phyloP scores from a whole-genome alignment of 1,140 invertebrate species.

The Medauroidea extradentata region DNA sequence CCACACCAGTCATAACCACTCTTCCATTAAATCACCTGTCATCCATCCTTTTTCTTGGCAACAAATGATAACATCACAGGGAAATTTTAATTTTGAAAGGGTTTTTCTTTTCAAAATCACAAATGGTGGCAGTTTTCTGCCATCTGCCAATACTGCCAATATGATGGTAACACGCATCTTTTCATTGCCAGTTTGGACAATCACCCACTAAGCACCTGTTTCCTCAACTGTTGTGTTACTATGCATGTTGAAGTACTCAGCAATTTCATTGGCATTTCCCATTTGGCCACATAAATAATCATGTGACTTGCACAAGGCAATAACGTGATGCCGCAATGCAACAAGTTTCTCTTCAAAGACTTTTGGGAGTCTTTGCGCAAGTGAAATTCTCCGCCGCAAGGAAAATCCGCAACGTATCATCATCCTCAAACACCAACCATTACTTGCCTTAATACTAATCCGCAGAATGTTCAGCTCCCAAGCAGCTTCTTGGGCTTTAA shows the following conservation, averaged over 20 bases:
- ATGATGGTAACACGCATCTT: constrained; percentile 2
- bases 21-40: constrained; percentile 7
- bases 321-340: constrained; percentile 1
- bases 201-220: constrained; percentile 2
- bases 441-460: constrained; percentile 1
- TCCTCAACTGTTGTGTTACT: constrained; percentile 6
- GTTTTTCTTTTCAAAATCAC: constrained; percentile 14
- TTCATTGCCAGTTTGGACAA: background rate
- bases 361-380: constrained; percentile 1
- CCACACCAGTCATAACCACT: constrained; percentile 16
- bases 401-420: constrained; percentile 1
- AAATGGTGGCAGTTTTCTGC: constrained; percentile 15
- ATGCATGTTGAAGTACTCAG: constrained; percentile 16
- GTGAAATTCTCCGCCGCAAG: constrained; percentile 2
- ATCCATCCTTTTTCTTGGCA: constrained; percentile 18
- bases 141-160: constrained; percentile 10
- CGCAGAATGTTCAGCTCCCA: background rate
- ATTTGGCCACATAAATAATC: constrained; percentile 11
- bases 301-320: constrained; percentile 1
- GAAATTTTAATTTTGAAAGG: constrained; percentile 11
- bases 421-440: constrained; percentile 4
- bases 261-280: constrained; percentile 13
- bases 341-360: constrained; percentile 9
- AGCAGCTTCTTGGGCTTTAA: background rate
- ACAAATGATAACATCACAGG: constrained; percentile 3